Evolutionary conservation across 1,140 invertebrate species (phyloP).

Genomic region (Sitodiplosis mosellana): DNA sequence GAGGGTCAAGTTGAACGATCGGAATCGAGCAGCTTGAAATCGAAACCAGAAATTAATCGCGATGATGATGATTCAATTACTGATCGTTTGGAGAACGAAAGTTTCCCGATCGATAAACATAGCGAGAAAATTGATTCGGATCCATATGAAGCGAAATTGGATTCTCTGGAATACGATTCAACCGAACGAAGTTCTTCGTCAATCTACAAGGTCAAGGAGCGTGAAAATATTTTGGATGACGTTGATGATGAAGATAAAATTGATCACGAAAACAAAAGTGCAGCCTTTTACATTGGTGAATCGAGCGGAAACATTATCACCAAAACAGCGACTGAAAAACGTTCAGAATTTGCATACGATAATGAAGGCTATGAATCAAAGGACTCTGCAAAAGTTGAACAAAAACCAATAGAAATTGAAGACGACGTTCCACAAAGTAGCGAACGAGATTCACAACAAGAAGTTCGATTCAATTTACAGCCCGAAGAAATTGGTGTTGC

Average conservation of each 20-base stretch:
- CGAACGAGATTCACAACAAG: background rate
- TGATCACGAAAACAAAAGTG: background rate
- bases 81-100: slow-evolving; percentile 3
- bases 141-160: background rate
- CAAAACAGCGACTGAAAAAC: slow-evolving; percentile 11
- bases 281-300: slow-evolving; percentile 22
- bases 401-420: too few species aligned
- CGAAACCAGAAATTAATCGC: background rate
- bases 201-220: background rate
- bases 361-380: too few species aligned
- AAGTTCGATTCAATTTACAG: slow-evolving; percentile 13
- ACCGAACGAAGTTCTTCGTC: background rate
- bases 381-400: too few species aligned
- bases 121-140: slow-evolving; percentile 1
- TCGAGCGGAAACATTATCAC: slow-evolving; percentile 21
- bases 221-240: background rate
- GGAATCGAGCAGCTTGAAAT: slow-evolving; percentile 3
- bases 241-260: background rate
- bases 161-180: background rate
- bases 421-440: too few species aligned
- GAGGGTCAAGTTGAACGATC: slow-evolving; percentile 4
- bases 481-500: too few species aligned
- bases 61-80: slow-evolving; percentile 1
- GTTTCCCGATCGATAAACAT: slow-evolving; percentile 2
- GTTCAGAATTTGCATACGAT: too few species aligned